Base-by-base conservation (phyloP, 2,888 invertebrate genomes). In the Julus scandinavius region DNA sequence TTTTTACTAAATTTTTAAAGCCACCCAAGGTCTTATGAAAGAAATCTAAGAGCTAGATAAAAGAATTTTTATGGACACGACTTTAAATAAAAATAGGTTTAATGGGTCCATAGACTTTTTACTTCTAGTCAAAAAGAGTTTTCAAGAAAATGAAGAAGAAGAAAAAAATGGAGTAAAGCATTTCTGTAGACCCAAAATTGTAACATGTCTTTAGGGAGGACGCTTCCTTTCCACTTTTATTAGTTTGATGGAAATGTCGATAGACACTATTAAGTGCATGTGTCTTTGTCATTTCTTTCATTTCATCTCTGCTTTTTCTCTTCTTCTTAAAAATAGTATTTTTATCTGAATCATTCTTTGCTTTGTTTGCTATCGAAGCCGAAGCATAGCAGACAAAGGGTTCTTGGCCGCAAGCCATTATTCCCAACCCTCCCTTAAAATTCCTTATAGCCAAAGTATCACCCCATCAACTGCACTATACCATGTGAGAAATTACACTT, bases 181-280 rank as follows among this genome's bases (percentile, higher is more conserved):
- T 20, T 20, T 63, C 72, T 72, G 20, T 72, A 11, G 72, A 72
- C 2, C 29, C 72, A 72, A 6, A 72, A 72, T 72, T 29, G 72
- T 1, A 72, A 72, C 72, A 13, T 63, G 63, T 7, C 63, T 63
- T 63, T 72, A 5, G 72, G 11, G 72, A 72, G 54, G 15, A 72
- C 29, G 72, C 29, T 72, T 72, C 72, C 1, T n/a, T 72, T 72
- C 72, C 11, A 9, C 29, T 72, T 72, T 72, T 72, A 72, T 72
- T 72, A 72, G 72, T 72, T 72, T 29, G 72, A 72, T 72, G 72
- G 72, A 72, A 72, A 72, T 72, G 72, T 29, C 29, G 29, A 72
- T 72, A 29, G 63, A 63, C 63, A n/a, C 63, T 63, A 63, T 63
- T 63, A 63, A 20, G 63, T 63, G 63, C 63, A 63, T 11, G 72